phyloP scores from a whole-genome alignment of 2,797 vertebrate genomes.

The Micropoecilia bifurca region DNA sequence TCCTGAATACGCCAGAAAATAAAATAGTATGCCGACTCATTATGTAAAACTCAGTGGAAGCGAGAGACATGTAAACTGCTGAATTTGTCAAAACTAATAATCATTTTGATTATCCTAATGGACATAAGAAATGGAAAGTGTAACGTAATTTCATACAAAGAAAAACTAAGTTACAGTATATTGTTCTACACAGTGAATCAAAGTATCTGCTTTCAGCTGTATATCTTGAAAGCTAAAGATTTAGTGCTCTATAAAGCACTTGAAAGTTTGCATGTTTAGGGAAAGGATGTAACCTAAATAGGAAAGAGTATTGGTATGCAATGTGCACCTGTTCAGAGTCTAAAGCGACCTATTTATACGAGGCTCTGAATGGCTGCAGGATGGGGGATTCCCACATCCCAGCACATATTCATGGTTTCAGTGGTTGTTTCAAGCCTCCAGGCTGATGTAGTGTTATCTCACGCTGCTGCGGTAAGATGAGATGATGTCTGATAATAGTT shows the following conservation, averaged over 20 bases:
- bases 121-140: neutral
- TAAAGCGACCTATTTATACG: slow-evolving; percentile 27
- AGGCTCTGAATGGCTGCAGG: slow-evolving; percentile 44
- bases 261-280: slow-evolving; percentile 8
- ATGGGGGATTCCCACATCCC: slow-evolving; percentile 68
- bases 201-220: neutral
- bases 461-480: slow-evolving; percentile 61
- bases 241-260: slow-evolving; percentile 3
- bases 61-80: neutral
- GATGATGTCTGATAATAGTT: slow-evolving; percentile 71
- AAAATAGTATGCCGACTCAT: neutral
- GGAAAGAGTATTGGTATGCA: slow-evolving; percentile 7
- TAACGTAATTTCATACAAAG: neutral
- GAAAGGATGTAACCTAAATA: neutral
- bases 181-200: neutral
- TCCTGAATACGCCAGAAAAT: neutral
- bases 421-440: slow-evolving; percentile 61
- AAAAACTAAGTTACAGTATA: neutral
- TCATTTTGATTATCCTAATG: neutral
- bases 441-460: slow-evolving; percentile 66
- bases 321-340: slow-evolving; percentile 49
- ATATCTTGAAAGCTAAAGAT: neutral
- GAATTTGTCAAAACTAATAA: neutral
- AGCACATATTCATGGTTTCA: slow-evolving; percentile 61
- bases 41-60: neutral